Percentiles rank a stretch among this genome's conserved stretches.
phyloP scores from a whole-genome alignment of 2,888 invertebrate species.

The Eristalinus aeneus region DNA sequence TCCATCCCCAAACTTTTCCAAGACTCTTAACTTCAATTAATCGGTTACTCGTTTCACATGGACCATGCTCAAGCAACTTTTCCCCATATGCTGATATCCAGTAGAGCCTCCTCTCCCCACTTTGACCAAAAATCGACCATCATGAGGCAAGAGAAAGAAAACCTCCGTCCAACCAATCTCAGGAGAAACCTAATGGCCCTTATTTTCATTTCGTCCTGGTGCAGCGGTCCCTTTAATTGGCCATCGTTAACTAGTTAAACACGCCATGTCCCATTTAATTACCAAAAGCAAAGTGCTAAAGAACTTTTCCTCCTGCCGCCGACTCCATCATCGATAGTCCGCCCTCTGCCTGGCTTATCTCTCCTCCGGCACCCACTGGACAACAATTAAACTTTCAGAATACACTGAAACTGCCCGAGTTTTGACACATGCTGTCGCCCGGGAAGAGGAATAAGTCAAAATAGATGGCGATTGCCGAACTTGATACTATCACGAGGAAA shows the following conservation, averaged over 20 bases:
- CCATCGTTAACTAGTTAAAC: constrained; percentile 32
- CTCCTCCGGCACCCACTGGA: background rate
- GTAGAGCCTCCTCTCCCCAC: background rate
- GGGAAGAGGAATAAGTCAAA: constrained; percentile 16
- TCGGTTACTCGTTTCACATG: background rate
- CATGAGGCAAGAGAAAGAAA: too few relatives aligned
- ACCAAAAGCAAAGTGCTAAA: constrained; percentile 25
- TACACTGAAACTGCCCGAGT: constrained; percentile 17
- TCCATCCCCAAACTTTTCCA: background rate
- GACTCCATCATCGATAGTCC: background rate
- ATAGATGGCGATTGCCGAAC: background rate
- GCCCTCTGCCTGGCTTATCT: constrained; percentile 3
- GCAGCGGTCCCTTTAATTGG: constrained; percentile 5
- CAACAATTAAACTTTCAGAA: constrained; percentile 28
- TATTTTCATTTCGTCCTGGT: background rate
- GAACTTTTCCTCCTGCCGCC: constrained; percentile 1
- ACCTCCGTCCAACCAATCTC: background rate
- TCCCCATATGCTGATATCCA: background rate
- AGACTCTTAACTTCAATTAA: background rate
- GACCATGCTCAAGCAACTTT: background rate
- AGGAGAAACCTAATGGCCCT: background rate
- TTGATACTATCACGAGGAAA: background rate
- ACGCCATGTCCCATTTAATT: constrained; percentile 32
- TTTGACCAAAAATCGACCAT: background rate
- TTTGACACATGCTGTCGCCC: constrained; percentile 41